Percentiles rank a stretch among this genome's conserved stretches.
Conservation (phyloP, 2,888 invertebrate species). For the Epirrhoe alternata region DNA sequence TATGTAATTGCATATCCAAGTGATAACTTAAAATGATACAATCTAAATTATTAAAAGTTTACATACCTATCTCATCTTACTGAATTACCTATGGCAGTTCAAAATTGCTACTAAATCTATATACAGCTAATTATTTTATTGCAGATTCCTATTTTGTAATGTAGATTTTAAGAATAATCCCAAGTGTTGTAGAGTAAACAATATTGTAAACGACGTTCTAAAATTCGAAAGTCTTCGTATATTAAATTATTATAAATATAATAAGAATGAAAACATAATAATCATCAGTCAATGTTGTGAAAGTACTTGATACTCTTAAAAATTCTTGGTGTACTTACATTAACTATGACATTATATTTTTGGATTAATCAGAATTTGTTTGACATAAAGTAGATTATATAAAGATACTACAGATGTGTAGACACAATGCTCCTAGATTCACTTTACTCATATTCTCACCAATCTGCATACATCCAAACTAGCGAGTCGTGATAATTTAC, state of each 20-base stretch:
- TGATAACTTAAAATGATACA: conserved; percentile 15
- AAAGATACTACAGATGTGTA: background rate
- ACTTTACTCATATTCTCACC: background rate
- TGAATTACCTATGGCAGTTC: conserved; percentile 36
- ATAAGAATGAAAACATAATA: conserved; percentile 59
- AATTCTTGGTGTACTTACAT: conserved; percentile 15
- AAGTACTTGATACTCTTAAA: conserved; percentile 8
- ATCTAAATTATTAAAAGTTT: conserved; percentile 2
- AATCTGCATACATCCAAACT: conserved; percentile 6
- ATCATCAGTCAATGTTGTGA: conserved; percentile 31
- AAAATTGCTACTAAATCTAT: conserved; percentile 40
- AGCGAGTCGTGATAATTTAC: conserved; percentile 28
- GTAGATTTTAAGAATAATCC: conserved; percentile 75
- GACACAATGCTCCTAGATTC: background rate
- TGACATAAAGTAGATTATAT: no score
- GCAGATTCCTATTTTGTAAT: conserved; percentile 83
- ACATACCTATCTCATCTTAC: conserved; percentile 18
- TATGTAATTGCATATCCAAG: conserved; percentile 20
- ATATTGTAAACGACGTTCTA: conserved; percentile 47
- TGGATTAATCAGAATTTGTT: conserved; percentile 8
- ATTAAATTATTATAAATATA: conserved; percentile 68
- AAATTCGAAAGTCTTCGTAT: conserved; percentile 63
- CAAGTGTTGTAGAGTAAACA: conserved; percentile 50
- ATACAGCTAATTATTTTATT: conserved; percentile 63
- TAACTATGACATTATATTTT: conserved; percentile 16